Evolutionary conservation across 1,140 invertebrate genomes (phyloP), one percentile per base, ranked within the genome.

Genomic region (Trichonephila clavata): DNA sequence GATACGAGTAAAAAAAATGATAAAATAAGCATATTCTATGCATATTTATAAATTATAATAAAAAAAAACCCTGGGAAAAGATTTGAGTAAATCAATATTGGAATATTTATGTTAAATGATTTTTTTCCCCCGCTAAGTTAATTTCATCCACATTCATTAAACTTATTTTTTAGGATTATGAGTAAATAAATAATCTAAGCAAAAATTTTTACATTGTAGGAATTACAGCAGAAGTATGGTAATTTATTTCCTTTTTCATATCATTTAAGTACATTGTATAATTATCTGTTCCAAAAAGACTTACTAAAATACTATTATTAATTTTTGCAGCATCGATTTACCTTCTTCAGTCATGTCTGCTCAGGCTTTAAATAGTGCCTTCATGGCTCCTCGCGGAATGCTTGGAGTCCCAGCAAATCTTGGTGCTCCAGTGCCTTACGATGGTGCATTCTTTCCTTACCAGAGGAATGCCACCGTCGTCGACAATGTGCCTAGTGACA

Each of bases 401-500:
- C 21, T 94, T 63, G 93, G 93, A 68, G 91, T 50, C 24, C 32
- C 80, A 5, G 77, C 60, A 3, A 10, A 21, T 14, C 32, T 61
- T 57, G 86, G 59, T 63, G 68, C 50, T 14, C 68, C 92, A 61
- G 86, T 81, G 59, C 65, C 92, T 32, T 89, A 90, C 77, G 71
- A 89, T 43, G 93, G 93, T 32, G 93, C 93, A 4, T 94, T 94
- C 93, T 94, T 59, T 50, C 90, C 94, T 27, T 94, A 93, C 81
- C 94, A 90, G 63, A 86, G 91, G n/a, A 98, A 98, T 95, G 95
- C 97, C 68, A 97, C 97, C 32, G 97, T 98, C 84, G 97, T 97
- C n/a, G 97, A 98, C 95, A 97, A 96, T 94, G 97, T 97, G 18
- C 96, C 96, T 21, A 96, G 96, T 39, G 97, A 98, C n/a, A 98